Conservation (phyloP, 2,888 invertebrate genomes). For the Thecophora atra region DNA sequence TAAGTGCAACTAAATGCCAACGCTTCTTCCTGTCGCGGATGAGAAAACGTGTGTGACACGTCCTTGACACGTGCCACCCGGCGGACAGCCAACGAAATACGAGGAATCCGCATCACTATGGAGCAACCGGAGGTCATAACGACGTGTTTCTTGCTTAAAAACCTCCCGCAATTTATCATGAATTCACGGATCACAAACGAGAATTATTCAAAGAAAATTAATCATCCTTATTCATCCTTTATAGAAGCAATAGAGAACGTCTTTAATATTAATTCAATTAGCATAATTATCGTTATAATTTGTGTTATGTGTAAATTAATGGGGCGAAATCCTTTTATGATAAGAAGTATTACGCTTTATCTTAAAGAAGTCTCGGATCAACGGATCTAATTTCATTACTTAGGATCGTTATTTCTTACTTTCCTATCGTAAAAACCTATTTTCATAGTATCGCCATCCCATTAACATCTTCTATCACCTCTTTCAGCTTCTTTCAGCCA, state of each 20-base stretch:
- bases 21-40: neutral
- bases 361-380: no score
- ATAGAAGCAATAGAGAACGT: neutral
- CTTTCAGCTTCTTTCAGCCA: no score
- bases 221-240: neutral
- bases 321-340: no score
- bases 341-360: no score
- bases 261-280: neutral
- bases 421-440: no score
- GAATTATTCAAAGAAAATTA: no score
- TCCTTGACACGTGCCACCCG: neutral
- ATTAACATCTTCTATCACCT: no score
- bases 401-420: no score
- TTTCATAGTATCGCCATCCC: no score
- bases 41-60: neutral
- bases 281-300: neutral
- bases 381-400: no score
- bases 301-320: no score
- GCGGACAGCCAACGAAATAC: neutral
- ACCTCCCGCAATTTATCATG: slow-evolving; percentile 18
- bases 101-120: neutral
- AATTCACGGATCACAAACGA: neutral
- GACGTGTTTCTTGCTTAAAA: neutral
- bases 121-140: neutral
- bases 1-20: neutral